These are phyloP conservation scores for Amphiprion ocellaris DNA, from an alignment of 2,113 vertebrate species.

Conservation along the genomic window DNA sequence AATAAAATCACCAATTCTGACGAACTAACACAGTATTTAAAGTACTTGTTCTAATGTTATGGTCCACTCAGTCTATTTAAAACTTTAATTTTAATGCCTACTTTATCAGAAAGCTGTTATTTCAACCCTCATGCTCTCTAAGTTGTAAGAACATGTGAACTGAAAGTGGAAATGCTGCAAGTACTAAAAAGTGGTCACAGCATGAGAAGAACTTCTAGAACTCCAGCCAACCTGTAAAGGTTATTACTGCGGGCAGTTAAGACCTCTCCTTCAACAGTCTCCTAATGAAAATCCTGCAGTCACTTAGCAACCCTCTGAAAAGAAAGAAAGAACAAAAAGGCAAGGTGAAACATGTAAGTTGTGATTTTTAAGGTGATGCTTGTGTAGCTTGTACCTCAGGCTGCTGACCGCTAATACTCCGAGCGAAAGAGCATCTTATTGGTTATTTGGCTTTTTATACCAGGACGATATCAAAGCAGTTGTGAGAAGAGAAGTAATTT, in stretches of 20 bases:
- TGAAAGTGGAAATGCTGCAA: conserved; percentile 10
- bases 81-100: not conserved
- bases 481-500: no score
- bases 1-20: conserved; percentile 34
- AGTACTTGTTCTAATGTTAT: no score
- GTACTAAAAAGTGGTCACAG: conserved; percentile 15
- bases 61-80: not conserved
- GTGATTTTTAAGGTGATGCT: not conserved
- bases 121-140: not conserved
- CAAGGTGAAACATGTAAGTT: conserved; percentile 6
- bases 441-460: not conserved
- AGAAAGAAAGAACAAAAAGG: not conserved
- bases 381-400: not conserved
- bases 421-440: not conserved
- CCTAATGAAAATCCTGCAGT: conserved; percentile 44
- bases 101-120: conserved; percentile 22
- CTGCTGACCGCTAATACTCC: not conserved
- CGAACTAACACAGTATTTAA: not conserved
- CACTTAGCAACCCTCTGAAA: conserved; percentile 34
- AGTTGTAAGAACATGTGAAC: not conserved
- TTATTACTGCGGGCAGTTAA: conserved; percentile 37
- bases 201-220: conserved; percentile 5
- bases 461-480: no score
- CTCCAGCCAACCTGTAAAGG: conserved; percentile 4
- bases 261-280: conserved; percentile 8